Conservation (phyloP, 2,888 invertebrate species). For the Nymphalis c-album region DNA sequence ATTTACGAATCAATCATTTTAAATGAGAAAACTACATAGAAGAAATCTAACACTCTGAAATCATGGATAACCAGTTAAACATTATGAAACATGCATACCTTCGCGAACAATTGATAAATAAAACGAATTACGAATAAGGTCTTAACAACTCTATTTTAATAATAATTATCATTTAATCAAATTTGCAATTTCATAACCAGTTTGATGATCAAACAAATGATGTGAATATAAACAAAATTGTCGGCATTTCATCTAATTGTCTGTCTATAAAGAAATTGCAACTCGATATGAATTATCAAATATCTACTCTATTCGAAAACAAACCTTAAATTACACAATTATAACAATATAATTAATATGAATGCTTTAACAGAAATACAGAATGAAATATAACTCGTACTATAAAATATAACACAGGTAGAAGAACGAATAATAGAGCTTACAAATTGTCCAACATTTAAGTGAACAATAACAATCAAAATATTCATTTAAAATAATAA, state of each 20-base stretch:
- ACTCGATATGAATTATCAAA: conserved; percentile 15
- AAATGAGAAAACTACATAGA: conserved; percentile 75
- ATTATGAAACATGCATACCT: conserved; percentile 27
- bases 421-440: conserved; percentile 16
- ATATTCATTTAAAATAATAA: conserved; percentile 13
- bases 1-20: conserved; percentile 65
- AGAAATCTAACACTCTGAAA: conserved; percentile 73
- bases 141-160: conserved; percentile 29
- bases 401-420: conserved; percentile 25
- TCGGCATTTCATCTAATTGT: neutral
- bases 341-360: conserved; percentile 19
- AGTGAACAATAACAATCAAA: conserved; percentile 24
- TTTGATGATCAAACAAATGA: conserved; percentile 19
- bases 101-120: conserved; percentile 26
- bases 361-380: conserved; percentile 22
- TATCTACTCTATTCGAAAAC: conserved; percentile 14
- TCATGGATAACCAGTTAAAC: conserved; percentile 63
- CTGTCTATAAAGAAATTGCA: conserved; percentile 10
- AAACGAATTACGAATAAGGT: conserved; percentile 25
- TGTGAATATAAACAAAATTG: conserved; percentile 5
- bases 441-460: conserved; percentile 13
- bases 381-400: conserved; percentile 21
- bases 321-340: conserved; percentile 17
- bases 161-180: conserved; percentile 19
- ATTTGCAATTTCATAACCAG: conserved; percentile 27